These are phyloP conservation scores for Vulpes lagopus DNA, from an alignment of 2,113 vertebrate species.

Conservation along the genomic window DNA sequence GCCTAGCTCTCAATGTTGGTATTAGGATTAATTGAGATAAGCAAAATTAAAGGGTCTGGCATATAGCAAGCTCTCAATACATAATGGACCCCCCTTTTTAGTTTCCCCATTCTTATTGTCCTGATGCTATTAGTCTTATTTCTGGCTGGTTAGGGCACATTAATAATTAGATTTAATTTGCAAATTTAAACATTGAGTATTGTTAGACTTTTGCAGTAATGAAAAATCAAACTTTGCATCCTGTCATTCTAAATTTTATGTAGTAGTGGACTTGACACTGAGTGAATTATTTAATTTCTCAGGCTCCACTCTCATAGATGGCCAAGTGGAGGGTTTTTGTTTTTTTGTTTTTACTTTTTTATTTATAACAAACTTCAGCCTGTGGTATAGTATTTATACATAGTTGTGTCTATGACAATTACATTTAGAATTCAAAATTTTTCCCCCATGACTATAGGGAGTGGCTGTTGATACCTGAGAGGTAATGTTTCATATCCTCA, in stretches of 20 bases:
- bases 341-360: not conserved
- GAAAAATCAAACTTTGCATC: not conserved
- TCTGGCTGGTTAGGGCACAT: not conserved
- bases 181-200: not conserved
- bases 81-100: not conserved
- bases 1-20: not conserved
- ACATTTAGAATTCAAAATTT: not conserved
- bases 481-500: not conserved
- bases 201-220: not conserved
- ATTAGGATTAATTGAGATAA: constrained; percentile 6
- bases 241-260: not conserved
- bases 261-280: not conserved
- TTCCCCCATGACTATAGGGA: not conserved
- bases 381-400: not conserved
- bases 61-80: not conserved
- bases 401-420: not conserved
- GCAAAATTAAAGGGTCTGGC: not conserved
- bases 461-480: not conserved
- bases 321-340: not conserved
- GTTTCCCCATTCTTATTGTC: not conserved
- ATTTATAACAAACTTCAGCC: not conserved
- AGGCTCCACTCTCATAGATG: not conserved
- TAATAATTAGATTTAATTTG: not conserved
- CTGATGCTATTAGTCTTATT: not conserved
- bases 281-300: not conserved